Base-by-base conservation (phyloP, 1,140 invertebrate species). In the Trachymyrmex cornetzi region DNA sequence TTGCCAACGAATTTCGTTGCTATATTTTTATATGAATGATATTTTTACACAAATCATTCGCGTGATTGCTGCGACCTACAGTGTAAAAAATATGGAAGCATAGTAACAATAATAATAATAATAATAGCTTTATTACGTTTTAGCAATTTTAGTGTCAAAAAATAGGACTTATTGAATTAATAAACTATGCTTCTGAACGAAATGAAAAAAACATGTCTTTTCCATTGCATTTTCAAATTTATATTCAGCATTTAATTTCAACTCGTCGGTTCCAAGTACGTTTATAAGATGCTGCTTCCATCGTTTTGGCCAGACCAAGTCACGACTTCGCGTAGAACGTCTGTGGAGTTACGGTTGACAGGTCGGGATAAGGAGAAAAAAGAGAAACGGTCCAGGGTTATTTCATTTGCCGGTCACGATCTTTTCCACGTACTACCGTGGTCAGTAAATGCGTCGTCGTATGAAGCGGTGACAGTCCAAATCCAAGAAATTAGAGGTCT, bases 401-500 rank as follows among this genome's bases (percentile, higher is more conserved):
- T 71, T 87, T 87, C 69, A 87, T 85, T 85, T 84, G 55, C 81
- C 38, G 71, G 61, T 75, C 86, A 87, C 48, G 80, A 85, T 64
- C 72, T 85, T 77, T 77, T 67, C 44, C 69, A 84, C 74, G 80
- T 84, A 84, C 67, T 50, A 61, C 24, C 38, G 55, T 38, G 69
- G 55, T 84, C 69, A 84, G 69, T 84, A 75, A 61, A 61, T 75
- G 14, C 67, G 53, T 44, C 7, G 53, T 48, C 67, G 69, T 50
- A 75, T 84, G 63, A 67, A 67, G 63, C 48, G 63, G 48, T 80
- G 80, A 84, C 69, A 75, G 22, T 57, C 24, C 7, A 63, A 61
- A 84, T 84, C 69, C 69, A 57, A 34, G 55, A 84, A 84, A 63
- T 75, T 84, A 75, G 38, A 84, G 55, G 75, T 82, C 80, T 72